Conservation (phyloP, 2,797 vertebrate species). For the Oryzias dopingdopingensis region DNA sequence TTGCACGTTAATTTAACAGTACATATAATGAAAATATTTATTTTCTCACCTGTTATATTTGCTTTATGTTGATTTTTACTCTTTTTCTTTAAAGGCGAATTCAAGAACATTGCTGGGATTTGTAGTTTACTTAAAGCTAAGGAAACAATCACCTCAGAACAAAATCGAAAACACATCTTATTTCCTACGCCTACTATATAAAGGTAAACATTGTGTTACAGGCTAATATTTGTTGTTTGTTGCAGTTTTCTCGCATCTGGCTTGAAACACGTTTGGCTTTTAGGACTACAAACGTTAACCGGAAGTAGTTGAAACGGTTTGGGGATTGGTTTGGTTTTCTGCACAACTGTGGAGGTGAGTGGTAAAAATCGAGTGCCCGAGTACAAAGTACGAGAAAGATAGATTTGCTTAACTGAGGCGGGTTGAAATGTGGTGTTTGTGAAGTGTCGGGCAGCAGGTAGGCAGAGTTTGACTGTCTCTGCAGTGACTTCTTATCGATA, state of each 20-base stretch:
- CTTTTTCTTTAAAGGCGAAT: accelerated
- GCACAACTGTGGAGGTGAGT: conserved; percentile 32
- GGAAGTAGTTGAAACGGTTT: conserved; percentile 48
- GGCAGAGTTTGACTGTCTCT: conserved; percentile 1
- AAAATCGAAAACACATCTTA: accelerated
- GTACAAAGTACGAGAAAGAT: conserved; percentile 44
- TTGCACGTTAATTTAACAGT: background rate
- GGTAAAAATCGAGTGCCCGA: background rate
- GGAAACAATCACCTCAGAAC: background rate
- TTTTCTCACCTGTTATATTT: accelerated
- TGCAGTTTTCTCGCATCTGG: background rate
- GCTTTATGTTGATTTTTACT: accelerated
- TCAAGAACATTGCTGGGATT: conserved; percentile 12
- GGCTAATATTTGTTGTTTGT: accelerated
- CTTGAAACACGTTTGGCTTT: background rate
- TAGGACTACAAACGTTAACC: conserved; percentile 52
- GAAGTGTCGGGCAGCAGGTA: conserved; percentile 35
- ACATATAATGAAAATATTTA: background rate
- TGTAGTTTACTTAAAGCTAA: conserved; percentile 52
- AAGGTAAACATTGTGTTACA: accelerated
- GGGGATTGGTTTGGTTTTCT: conserved; percentile 2
- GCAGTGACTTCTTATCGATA: background rate
- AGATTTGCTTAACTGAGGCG: background rate
- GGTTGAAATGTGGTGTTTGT: too few species aligned
- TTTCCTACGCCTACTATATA: accelerated